Percentiles rank a stretch among this genome's conserved stretches.
phyloP scores from a whole-genome alignment of 2,888 invertebrate genomes.

The Lithosia quadra region DNA sequence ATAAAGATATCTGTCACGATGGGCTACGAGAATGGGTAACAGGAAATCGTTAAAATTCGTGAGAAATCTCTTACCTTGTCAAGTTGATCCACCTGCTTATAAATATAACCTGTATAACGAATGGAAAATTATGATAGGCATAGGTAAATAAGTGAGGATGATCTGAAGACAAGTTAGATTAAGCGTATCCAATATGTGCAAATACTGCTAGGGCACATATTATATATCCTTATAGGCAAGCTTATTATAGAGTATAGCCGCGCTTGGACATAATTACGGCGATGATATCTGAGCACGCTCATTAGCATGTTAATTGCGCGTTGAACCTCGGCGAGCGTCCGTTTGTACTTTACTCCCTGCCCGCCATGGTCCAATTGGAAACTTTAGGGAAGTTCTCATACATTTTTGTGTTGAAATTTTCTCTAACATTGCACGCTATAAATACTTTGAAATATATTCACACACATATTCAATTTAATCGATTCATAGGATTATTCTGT shows the following conservation, averaged over 20 bases:
- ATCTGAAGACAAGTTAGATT: conserved; percentile 23
- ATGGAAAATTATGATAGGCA: conserved; percentile 47
- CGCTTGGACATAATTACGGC: conserved; percentile 80
- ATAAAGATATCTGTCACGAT: conserved; percentile 78
- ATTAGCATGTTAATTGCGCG: conserved; percentile 86
- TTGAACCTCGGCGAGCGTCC: conserved; percentile 63
- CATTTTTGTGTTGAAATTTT: neutral
- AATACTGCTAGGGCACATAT: conserved; percentile 58
- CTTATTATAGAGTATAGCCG: conserved; percentile 77
- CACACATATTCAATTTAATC: neutral
- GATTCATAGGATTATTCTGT: conserved; percentile 5
- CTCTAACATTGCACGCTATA: neutral
- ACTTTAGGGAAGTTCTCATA: neutral
- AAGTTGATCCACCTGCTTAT: conserved; percentile 58
- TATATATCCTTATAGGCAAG: conserved; percentile 63
- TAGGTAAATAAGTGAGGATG: conserved; percentile 12
- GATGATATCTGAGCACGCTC: conserved; percentile 82
- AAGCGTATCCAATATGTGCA: conserved; percentile 66
- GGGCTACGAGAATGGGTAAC: conserved; percentile 75
- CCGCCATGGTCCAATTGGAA: conserved; percentile 10
- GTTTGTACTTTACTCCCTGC: conserved; percentile 45
- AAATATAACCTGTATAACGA: conserved; percentile 39
- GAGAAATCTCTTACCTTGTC: conserved; percentile 72
- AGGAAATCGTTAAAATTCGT: conserved; percentile 85
- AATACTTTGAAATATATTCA: neutral